Percentiles rank a stretch among this genome's conserved stretches.
Evolutionary conservation across 2,888 invertebrate species (phyloP).

Genomic region (Sphaerophoria taeniata): DNA sequence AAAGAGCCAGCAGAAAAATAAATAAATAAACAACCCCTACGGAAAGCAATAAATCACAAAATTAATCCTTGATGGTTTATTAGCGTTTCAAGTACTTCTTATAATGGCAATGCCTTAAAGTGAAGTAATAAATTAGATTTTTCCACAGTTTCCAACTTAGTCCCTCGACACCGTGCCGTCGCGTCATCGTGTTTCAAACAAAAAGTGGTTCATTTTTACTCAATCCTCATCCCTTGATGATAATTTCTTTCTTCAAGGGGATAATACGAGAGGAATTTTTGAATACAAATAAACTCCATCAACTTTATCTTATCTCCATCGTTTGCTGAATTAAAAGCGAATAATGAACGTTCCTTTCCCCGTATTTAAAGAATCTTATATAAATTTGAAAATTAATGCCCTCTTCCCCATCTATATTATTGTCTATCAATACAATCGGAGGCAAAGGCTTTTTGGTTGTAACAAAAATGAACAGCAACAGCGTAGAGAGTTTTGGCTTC

Average conservation of each 20-base stretch:
- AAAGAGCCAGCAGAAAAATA: background rate
- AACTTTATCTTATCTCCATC: constrained; percentile 73
- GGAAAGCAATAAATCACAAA: constrained; percentile 80
- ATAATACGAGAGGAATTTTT: constrained; percentile 23
- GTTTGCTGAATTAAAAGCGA: constrained; percentile 73
- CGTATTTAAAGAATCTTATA: constrained; percentile 62
- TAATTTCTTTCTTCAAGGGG: background rate
- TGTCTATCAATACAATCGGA: constrained; percentile 9
- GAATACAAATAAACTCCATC: constrained; percentile 69
- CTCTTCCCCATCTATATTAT: background rate
- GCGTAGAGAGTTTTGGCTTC: constrained; percentile 51
- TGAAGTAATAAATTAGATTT: constrained; percentile 71
- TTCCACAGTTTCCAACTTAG: constrained; percentile 14
- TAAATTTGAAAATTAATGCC: constrained; percentile 68
- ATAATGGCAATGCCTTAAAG: constrained; percentile 66
- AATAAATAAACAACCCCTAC: constrained; percentile 45
- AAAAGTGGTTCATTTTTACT: constrained; percentile 14
- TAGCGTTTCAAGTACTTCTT: constrained; percentile 77
- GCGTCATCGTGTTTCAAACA: constrained; percentile 22
- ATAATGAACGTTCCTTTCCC: constrained; percentile 68
- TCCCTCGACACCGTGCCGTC: background rate
- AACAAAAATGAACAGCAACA: constrained; percentile 47
- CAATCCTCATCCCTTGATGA: background rate
- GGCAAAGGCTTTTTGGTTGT: constrained; percentile 25
- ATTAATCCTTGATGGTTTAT: constrained; percentile 82